Evolutionary conservation across 2,888 invertebrate genomes (phyloP), one percentile per base, ranked within the genome.

Genomic region (Andrena camellia): DNA sequence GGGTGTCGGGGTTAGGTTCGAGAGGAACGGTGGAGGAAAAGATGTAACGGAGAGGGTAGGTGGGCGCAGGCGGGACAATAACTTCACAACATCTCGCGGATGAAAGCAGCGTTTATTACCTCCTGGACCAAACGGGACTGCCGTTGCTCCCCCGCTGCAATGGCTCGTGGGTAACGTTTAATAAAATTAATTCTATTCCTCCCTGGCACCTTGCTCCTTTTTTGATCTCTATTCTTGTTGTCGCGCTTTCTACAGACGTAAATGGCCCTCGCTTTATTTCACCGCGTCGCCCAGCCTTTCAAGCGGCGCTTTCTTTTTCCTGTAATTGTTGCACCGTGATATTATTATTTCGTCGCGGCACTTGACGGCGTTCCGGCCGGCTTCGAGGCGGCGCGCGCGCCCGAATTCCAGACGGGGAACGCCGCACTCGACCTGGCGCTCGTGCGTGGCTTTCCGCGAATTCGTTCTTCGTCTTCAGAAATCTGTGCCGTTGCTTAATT

Each of bases 71-170:
- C 54, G 67, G 70, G 87, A 86, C 88, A 88, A 88, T 88, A 88
- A 88, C 88, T 88, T 88, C 59, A 52, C 86, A 85, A 88, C 86
- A 87, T 87, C 88, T 87, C 88, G 86, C 83, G 83, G 82, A 87
- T 88, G 88, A 88, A 88, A 85, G 85, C 82, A 68, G 82, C 88
- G 88, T 88, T 88, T 88, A 88, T 88, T 88, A 88, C 86, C 86
- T 83, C 64, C 77, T 74, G 87, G 82, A 87, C 87, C 86, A 88
- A 88, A 88, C 86, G 83, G 78, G 67, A 76, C 66, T 62, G 79
- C 64, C 74, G 71, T 80, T 83, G 83, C 75, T 23, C 63, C 42
- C 78, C 73, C 67, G 76, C 66, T 83, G 78, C 83, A 87, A 82
- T 86, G 81, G 84, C 83, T 81, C 81, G 83, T 74, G 77, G 87